These are phyloP conservation scores for Plodia interpunctella DNA, from an alignment of 1,140 invertebrate genomes.

Conservation along the genomic window DNA sequence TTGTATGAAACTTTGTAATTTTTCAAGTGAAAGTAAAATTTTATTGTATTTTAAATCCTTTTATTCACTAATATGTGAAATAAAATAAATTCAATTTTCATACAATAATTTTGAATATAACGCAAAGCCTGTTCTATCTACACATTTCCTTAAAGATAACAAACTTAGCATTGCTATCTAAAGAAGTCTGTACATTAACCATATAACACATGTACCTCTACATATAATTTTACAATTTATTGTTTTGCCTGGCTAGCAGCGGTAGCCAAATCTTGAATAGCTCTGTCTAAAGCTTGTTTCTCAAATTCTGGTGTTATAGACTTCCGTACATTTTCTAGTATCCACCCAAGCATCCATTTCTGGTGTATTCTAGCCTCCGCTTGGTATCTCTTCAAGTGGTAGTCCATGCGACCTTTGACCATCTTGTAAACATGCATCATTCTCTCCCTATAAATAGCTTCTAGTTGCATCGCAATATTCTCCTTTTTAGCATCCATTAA, in stretches of 20 bases:
- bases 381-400: conserved; percentile 45
- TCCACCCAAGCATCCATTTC: conserved; percentile 63
- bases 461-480: conserved; percentile 92
- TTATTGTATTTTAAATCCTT: no score
- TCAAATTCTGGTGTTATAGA: conserved; percentile 59
- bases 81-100: no score
- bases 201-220: no score
- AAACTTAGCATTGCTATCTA: no score
- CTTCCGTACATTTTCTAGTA: conserved; percentile 49
- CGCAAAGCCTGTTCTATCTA: no score
- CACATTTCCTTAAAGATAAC: no score
- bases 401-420: conserved; percentile 51
- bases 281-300: conserved; percentile 37
- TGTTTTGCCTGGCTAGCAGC: conserved; percentile 27
- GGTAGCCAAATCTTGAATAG: conserved; percentile 44
- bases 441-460: conserved; percentile 88
- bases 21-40: no score
- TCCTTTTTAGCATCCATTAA: conserved; percentile 92
- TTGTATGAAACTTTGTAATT: no score
- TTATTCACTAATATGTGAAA: no score
- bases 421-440: conserved; percentile 40
- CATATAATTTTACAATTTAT: no score
- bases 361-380: conserved; percentile 48
- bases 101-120: no score
- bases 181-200: no score